These are phyloP conservation scores for Myotis vivesi DNA, from an alignment of 2,797 vertebrate species.

Conservation along the genomic window DNA sequence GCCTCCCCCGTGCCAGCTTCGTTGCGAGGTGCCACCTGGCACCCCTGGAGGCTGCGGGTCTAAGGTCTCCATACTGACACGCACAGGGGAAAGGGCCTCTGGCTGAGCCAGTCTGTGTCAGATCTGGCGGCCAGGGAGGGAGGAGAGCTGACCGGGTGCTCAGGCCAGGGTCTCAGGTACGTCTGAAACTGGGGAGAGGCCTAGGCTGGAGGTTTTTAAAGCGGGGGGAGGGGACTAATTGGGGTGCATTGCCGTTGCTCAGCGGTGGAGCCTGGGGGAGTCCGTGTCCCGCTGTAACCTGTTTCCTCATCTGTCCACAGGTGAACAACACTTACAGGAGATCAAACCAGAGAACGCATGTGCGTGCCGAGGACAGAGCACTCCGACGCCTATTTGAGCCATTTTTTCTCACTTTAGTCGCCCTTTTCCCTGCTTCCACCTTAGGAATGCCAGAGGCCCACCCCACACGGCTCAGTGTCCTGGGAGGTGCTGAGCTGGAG, in stretches of 20 bases:
- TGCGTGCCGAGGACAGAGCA: background rate
- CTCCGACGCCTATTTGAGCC: background rate
- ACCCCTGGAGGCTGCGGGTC: background rate
- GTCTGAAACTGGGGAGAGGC: background rate
- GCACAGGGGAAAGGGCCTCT: background rate
- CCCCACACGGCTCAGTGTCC: background rate
- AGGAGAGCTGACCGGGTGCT: background rate
- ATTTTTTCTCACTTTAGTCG: background rate
- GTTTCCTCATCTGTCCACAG: background rate
- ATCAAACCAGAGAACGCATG: rapidly evolving
- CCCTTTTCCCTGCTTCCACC: background rate
- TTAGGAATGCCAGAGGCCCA: background rate
- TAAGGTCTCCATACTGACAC: background rate
- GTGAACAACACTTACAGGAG: background rate
- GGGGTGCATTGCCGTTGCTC: background rate
- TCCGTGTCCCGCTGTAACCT: background rate
- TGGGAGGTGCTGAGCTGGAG: background rate
- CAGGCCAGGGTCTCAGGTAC: background rate
- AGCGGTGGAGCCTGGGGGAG: background rate
- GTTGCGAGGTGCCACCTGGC: background rate
- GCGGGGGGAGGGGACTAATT: background rate
- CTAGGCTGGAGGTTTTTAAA: background rate
- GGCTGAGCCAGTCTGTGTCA: background rate
- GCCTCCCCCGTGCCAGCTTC: background rate
- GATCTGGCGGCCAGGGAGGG: background rate